A percentile compares a stretch with the other conserved stretches of the same genome.
These are phyloP conservation scores for Papilio gigon DNA, from an alignment of 2,888 invertebrate species.

Conservation along the genomic window DNA sequence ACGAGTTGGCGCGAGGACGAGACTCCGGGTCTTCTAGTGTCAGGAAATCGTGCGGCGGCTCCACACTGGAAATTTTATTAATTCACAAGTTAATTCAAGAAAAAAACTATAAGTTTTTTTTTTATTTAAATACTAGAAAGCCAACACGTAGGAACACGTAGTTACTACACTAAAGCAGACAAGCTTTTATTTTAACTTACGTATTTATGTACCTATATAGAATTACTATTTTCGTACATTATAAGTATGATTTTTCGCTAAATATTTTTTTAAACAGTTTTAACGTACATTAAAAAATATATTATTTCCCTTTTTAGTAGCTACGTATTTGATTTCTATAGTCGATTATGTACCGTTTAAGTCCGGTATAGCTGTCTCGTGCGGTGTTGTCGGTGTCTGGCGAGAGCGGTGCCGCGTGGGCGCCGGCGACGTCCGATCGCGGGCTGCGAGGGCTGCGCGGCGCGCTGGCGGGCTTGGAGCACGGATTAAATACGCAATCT, in stretches of 20 bases:
- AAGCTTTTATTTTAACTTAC: too few species aligned
- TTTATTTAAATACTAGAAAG: not conserved
- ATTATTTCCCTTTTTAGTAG: not conserved
- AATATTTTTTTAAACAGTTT: not conserved
- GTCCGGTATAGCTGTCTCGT: slow-evolving; percentile 57
- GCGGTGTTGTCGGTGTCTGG: slow-evolving; percentile 49
- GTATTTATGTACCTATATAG: too few species aligned
- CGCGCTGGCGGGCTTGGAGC: slow-evolving; percentile 7
- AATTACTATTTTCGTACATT: too few species aligned
- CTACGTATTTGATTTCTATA: not conserved
- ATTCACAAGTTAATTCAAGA: too few species aligned
- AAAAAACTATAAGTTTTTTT: slow-evolving; percentile 4
- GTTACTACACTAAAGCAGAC: too few species aligned
- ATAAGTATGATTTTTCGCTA: too few species aligned
- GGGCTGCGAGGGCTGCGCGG: not conserved
- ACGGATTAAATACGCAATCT: not conserved
- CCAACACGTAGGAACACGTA: too few species aligned
- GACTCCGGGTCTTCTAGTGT: slow-evolving; percentile 47
- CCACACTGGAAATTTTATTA: slow-evolving; percentile 50
- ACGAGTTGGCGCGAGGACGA: slow-evolving; percentile 55
- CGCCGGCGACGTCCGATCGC: too few species aligned
- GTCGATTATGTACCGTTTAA: slow-evolving; percentile 54
- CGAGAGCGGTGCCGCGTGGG: not conserved
- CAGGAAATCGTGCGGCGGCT: slow-evolving; percentile 54
- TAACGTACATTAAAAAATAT: not conserved